phyloP scores from a whole-genome alignment of 92 coral and sea anemone species.

The Porites rus region DNA sequence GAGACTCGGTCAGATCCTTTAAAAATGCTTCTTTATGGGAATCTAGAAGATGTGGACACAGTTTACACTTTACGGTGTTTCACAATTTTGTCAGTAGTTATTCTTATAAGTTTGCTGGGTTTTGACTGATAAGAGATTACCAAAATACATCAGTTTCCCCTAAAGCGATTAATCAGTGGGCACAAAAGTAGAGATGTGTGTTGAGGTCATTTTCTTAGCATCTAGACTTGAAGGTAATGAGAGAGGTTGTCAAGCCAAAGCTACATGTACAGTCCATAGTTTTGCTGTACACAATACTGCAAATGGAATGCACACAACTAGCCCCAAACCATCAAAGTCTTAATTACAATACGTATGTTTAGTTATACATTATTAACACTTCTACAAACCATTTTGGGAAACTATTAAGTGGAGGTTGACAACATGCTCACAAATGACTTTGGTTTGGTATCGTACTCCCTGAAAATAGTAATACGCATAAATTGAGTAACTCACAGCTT shows the following conservation, averaged over 20 bases:
- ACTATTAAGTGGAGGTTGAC: constrained; percentile 73
- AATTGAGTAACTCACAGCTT: neutral
- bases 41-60: constrained; percentile 40
- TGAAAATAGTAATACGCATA: constrained; percentile 28
- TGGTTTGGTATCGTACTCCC: constrained; percentile 92
- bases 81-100: no score
- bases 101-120: neutral
- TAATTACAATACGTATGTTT: neutral
- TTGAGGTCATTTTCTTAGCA: no score
- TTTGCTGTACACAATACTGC: no score
- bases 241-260: no score
- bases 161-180: no score
- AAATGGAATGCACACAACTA: no score
- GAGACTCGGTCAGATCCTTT: constrained; percentile 65
- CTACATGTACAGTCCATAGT: no score
- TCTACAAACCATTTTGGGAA: constrained; percentile 62
- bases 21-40: constrained; percentile 73
- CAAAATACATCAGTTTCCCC: neutral
- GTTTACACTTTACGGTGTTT: neutral
- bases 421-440: constrained; percentile 86
- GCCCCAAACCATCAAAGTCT: no score
- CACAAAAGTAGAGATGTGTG: no score
- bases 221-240: no score
- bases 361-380: neutral
- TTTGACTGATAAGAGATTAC: neutral